Evolutionary conservation across 2,888 invertebrate genomes (phyloP), one percentile per base, ranked within the genome.

Genomic region (Drosophila macrospina): DNA sequence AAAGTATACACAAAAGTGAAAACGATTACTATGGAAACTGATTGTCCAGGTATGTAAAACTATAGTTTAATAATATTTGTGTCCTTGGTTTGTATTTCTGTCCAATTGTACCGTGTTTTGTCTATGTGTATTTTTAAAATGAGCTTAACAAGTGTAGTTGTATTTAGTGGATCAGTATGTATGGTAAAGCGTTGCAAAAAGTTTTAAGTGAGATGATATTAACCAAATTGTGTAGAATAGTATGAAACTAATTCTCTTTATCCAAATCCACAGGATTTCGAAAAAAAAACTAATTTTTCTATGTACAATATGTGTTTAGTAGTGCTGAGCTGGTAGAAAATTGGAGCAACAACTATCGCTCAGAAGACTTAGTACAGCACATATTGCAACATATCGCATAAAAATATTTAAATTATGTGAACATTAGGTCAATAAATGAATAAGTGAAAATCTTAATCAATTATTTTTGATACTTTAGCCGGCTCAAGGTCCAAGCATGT

Each of bases 171-270:
- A 60, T 51, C 51, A 51, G 42, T 51, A 60, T 59, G 59, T 42
- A 59, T 52, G 41, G 54, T 48, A 59, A 67, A 52, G 44, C 48
- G 55, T 59, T 62, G 32, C 54, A 68, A 63, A 68, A 63, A 54
- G 54, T 63, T 57, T 30, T 56, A 45, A 56, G 15, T 41, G 57
- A 56, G 34, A 52, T 54, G 34, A 7, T 63, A 54, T 68, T 63
- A 63, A 63, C 59, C 42, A 61, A 61, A 51, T 30, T 60, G 51
- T 66, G 48, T 50, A 55, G 55, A 61, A 54, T 48, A 41, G 42
- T 61, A 34, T 36, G 50, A 57, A 68, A 54, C 57, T 68, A 62
- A 57, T 30, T n/a, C 28, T 45, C 15, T 52, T 52, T 61, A 44
- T 52, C 39, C 48, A n/a, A 56, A 56, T 45, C 37, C 16, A 45